Percentiles rank a stretch among this genome's conserved stretches.
Evolutionary conservation across 1,140 invertebrate genomes (phyloP).

Genomic region (Lucilia sericata): DNA sequence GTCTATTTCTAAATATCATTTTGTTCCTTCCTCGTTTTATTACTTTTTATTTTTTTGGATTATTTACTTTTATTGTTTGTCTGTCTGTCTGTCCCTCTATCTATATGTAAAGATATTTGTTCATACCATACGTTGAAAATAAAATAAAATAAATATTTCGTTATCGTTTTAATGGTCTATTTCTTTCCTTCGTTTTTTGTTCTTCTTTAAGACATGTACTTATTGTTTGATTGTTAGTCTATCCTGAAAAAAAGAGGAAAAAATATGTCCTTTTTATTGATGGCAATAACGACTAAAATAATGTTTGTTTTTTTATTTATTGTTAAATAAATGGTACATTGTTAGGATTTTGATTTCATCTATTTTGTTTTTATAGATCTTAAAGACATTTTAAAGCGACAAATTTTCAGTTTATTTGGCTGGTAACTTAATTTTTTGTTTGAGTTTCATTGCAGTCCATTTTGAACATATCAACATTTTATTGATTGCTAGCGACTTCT

Average conservation of each 20-base stretch:
- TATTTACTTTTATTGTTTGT: background rate
- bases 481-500: too few species aligned
- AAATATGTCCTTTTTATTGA: slow-evolving; percentile 24
- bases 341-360: slow-evolving; percentile 12
- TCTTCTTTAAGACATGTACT: background rate
- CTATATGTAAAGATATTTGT: background rate
- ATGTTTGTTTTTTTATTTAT: slow-evolving; percentile 18
- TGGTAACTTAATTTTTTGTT: too few species aligned
- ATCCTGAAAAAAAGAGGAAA: background rate
- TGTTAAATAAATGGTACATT: slow-evolving; percentile 15
- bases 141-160: background rate
- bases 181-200: background rate
- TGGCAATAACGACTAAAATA: slow-evolving; percentile 17
- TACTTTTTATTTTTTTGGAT: background rate
- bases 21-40: too few species aligned
- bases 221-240: slow-evolving; percentile 4
- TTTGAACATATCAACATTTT: too few species aligned
- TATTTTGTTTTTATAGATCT: background rate
- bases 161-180: slow-evolving; percentile 25
- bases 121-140: background rate
- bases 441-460: too few species aligned
- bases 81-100: too few species aligned
- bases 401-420: too few species aligned
- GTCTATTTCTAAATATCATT: too few species aligned
- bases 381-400: background rate